Conservation (phyloP, 1,140 invertebrate genomes). For the Hycleus cichorii region DNA sequence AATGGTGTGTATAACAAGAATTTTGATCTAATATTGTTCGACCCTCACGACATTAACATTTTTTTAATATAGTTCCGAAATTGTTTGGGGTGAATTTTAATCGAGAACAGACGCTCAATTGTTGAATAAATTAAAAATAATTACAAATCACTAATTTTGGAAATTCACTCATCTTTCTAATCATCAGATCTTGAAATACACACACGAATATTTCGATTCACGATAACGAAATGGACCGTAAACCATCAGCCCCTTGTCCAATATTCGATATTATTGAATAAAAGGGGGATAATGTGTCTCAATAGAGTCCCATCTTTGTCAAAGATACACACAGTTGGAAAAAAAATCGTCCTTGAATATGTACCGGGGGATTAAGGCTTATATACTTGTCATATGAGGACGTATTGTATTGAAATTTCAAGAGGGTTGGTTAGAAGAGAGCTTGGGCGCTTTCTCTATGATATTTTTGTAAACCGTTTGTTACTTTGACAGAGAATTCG, state of each 20-base stretch:
- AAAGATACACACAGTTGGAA: conserved; percentile 3
- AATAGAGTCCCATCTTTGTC: conserved; percentile 11
- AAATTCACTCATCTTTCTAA: too few species aligned
- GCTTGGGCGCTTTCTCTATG: conserved; percentile 8
- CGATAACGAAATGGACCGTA: conserved; percentile 29
- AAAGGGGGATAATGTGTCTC: conserved; percentile 18
- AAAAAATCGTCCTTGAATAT: conserved; percentile 28
- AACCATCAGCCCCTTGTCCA: conserved; percentile 22
- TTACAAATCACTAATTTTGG: too few species aligned
- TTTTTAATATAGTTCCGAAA: too few species aligned
- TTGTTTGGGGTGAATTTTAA: too few species aligned
- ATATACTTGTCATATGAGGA: conserved; percentile 25
- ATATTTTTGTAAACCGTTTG: not conserved
- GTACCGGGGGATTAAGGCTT: conserved; percentile 24
- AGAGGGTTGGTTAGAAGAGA: conserved; percentile 23
- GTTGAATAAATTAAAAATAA: too few species aligned
- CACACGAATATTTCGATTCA: too few species aligned
- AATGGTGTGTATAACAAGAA: too few species aligned
- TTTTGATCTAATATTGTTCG: too few species aligned
- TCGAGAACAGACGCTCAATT: too few species aligned
- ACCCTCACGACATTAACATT: too few species aligned
- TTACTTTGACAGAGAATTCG: not conserved
- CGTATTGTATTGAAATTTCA: conserved; percentile 25
- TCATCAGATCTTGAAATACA: too few species aligned
- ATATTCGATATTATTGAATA: conserved; percentile 25